phyloP scores from a whole-genome alignment of 2,113 vertebrate genomes.

The Notothenia coriiceps region DNA sequence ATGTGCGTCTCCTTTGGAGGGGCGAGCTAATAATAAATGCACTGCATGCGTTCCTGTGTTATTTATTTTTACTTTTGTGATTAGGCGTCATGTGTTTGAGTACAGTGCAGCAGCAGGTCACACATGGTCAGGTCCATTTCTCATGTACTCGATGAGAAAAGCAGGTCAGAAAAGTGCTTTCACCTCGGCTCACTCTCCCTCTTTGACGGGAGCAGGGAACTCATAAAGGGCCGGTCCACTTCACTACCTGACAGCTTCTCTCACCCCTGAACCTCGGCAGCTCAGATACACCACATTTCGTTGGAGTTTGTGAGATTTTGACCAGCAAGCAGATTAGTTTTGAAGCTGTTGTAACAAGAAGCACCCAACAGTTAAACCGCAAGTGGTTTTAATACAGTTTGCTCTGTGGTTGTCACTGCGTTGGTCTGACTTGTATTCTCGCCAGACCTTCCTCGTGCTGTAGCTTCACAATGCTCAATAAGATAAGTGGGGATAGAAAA shows the following conservation, averaged over 20 bases:
- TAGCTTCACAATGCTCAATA: constrained; percentile 12
- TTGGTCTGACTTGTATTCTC: neutral
- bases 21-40: constrained; percentile 38
- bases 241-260: constrained; percentile 51
- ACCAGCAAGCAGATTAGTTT: constrained; percentile 5
- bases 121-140: constrained; percentile 61
- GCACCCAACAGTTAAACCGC: constrained; percentile 7
- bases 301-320: constrained; percentile 13
- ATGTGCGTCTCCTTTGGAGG: constrained; percentile 39
- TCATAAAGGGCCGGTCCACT: constrained; percentile 58
- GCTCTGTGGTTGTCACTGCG: constrained; percentile 7
- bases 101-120: constrained; percentile 49
- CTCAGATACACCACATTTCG: constrained; percentile 14
- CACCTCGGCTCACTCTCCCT: constrained; percentile 51
- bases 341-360: constrained; percentile 19
- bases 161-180: constrained; percentile 64
- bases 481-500: constrained; percentile 4
- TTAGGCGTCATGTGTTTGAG: constrained; percentile 17
- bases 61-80: constrained; percentile 7
- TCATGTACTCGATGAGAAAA: constrained; percentile 64
- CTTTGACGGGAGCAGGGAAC: constrained; percentile 53
- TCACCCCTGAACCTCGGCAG: constrained; percentile 42
- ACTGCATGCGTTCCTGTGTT: constrained; percentile 15
- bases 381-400: constrained; percentile 6
- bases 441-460: neutral